These are phyloP conservation scores for Euura lappo DNA, from an alignment of 1,140 invertebrate species.

Conservation along the genomic window DNA sequence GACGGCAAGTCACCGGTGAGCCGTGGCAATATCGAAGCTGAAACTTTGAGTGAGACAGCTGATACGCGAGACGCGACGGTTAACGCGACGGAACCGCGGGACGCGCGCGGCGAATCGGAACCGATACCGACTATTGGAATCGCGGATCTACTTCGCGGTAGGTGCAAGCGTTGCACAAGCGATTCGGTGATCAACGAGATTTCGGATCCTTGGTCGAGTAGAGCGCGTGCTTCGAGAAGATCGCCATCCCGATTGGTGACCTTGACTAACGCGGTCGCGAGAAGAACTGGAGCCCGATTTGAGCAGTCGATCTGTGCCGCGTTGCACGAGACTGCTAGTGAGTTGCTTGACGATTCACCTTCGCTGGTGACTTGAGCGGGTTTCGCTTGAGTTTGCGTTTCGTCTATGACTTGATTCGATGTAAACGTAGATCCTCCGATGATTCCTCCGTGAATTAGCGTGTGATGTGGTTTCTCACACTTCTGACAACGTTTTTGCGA, in stretches of 20 bases:
- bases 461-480: too few relatives aligned
- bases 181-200: slow-evolving; percentile 9
- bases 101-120: background rate
- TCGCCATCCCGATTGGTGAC: background rate
- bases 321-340: too few relatives aligned
- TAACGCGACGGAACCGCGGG: background rate
- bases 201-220: slow-evolving; percentile 11
- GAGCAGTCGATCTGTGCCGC: too few relatives aligned
- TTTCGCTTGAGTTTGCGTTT: too few relatives aligned
- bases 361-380: too few relatives aligned
- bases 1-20: background rate
- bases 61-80: background rate
- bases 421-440: too few relatives aligned
- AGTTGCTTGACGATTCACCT: too few relatives aligned
- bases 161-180: background rate
- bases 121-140: slow-evolving; percentile 6
- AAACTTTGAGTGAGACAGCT: background rate
- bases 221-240: background rate
- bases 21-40: background rate
- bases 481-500: too few relatives aligned
- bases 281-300: too few relatives aligned
- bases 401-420: too few relatives aligned
- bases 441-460: too few relatives aligned
- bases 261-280: too few relatives aligned
- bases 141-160: background rate